A percentile compares a stretch with the other conserved stretches of the same genome.
Conservation (phyloP, 64 coral and sea anemone genomes). For the Montipora foliosa region DNA sequence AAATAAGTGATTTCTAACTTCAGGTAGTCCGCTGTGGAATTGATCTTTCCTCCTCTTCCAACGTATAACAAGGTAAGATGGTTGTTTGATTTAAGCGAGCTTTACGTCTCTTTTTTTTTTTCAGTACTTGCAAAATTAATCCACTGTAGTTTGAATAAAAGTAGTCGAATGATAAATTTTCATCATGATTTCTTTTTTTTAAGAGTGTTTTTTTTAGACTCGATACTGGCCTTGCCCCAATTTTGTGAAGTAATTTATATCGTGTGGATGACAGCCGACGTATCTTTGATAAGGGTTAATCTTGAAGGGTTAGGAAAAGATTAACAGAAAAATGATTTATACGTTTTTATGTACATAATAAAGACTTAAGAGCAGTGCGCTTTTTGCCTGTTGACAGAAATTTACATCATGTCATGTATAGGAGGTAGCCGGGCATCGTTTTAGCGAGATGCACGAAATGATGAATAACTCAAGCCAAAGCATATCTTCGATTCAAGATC, state of each 20-base stretch:
- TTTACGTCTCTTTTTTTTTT: too few species aligned
- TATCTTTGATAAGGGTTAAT: not conserved
- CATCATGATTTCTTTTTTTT: too few species aligned
- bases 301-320: not conserved
- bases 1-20: not conserved
- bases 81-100: not conserved
- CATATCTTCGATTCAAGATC: not conserved
- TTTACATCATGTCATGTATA: too few species aligned
- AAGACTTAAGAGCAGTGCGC: not conserved
- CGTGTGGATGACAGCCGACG: not conserved
- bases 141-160: too few species aligned
- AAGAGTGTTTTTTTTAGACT: too few species aligned
- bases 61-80: not conserved
- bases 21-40: not conserved
- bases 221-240: not conserved
- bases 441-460: too few species aligned
- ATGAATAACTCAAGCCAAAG: not conserved
- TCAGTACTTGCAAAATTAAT: too few species aligned
- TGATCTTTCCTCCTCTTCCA: not conserved
- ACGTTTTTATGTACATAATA: not conserved
- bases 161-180: too few species aligned
- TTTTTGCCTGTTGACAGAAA: not conserved
- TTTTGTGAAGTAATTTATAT: not conserved
- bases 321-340: not conserved
- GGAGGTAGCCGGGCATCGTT: too few species aligned